phyloP scores from a whole-genome alignment of 2,888 invertebrate genomes.

The Phyto melanocephala region DNA sequence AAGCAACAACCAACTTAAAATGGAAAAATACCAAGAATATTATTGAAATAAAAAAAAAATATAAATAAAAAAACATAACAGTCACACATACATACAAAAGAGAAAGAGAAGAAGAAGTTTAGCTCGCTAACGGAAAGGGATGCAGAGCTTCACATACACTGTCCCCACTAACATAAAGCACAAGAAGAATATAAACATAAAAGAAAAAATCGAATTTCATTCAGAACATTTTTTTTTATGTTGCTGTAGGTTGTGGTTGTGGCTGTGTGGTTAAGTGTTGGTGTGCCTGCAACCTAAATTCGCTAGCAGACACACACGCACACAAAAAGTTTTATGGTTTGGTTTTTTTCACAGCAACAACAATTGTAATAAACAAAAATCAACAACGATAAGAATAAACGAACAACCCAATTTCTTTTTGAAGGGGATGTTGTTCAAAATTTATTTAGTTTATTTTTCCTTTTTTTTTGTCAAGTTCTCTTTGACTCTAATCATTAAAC shows the following conservation, averaged over 20 bases:
- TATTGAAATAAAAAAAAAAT: not conserved
- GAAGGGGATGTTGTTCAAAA: slow-evolving; percentile 34
- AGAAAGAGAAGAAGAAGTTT: not conserved
- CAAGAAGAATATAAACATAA: not conserved
- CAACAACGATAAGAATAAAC: not conserved
- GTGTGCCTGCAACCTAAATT: slow-evolving; percentile 56
- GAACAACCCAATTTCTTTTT: slow-evolving; percentile 37
- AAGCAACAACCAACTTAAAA: slow-evolving; percentile 24
- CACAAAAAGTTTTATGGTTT: slow-evolving; percentile 30
- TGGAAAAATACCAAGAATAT: slow-evolving; percentile 23
- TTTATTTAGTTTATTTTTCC: not conserved
- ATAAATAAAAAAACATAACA: not conserved
- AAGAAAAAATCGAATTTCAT: slow-evolving; percentile 68
- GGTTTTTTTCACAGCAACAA: slow-evolving; percentile 8
- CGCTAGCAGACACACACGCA: slow-evolving; percentile 20
- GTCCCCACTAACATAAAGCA: not conserved
- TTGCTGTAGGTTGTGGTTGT: slow-evolving; percentile 76
- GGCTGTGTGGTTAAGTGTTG: slow-evolving; percentile 67
- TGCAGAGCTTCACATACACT: not conserved
- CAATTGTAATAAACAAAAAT: not conserved
- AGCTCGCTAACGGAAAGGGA: not conserved
- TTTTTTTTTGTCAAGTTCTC: not conserved
- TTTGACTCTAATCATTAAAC: slow-evolving; percentile 19
- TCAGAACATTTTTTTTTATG: slow-evolving; percentile 70
- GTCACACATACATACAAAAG: not conserved